Evolutionary conservation across 2,888 invertebrate genomes (phyloP).

Genomic region (Seira sanloemensis): DNA sequence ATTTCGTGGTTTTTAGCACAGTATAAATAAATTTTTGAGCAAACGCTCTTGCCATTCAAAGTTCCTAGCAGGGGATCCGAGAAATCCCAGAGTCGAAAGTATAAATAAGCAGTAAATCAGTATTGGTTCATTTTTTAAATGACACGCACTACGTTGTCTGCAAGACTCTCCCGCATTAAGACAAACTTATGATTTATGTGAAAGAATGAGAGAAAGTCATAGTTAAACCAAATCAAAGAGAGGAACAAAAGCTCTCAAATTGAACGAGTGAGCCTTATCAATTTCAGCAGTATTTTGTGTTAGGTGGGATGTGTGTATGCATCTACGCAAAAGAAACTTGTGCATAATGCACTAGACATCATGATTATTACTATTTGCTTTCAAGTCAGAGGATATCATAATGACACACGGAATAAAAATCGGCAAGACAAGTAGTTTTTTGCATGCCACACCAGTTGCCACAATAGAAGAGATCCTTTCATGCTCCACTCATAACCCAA

Average conservation of each 20-base stretch:
- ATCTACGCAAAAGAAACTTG: no score
- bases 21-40: neutral
- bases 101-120: constrained; percentile 6
- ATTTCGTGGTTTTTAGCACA: constrained; percentile 7
- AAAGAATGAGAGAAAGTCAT: constrained; percentile 2
- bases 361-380: no score
- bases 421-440: constrained; percentile 9
- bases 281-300: no score
- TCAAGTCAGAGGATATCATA: neutral
- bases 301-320: no score
- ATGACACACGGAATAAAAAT: neutral
- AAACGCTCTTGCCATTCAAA: neutral
- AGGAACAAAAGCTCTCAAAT: no score
- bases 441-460: neutral
- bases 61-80: constrained; percentile 1
- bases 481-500: constrained; percentile 3
- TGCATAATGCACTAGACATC: no score
- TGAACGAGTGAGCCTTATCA: neutral
- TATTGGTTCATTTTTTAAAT: neutral
- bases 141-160: neutral
- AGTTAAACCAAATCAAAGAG: neutral
- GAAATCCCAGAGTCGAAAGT: constrained; percentile 1
- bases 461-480: neutral
- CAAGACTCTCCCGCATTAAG: neutral
- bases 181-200: constrained; percentile 9